Conservation (phyloP, 2,113 vertebrate genomes). For the Melanotaenia duboulayi region DNA sequence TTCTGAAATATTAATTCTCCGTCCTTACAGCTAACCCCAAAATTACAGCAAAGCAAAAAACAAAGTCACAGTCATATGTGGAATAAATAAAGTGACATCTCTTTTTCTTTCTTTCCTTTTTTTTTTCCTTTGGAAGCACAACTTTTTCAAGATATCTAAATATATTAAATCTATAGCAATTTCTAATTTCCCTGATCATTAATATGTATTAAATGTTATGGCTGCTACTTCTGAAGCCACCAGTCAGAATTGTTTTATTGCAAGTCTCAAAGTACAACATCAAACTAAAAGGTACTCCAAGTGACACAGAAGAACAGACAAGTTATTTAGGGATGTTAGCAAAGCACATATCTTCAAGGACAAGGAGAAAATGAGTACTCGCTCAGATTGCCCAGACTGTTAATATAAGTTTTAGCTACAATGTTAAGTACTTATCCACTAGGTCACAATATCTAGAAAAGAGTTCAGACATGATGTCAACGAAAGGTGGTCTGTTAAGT, state of each 20-base stretch:
- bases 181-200: slow-evolving; percentile 87
- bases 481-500: slow-evolving; percentile 19
- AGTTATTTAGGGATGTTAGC: slow-evolving; percentile 69
- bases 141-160: slow-evolving; percentile 78
- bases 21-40: slow-evolving; percentile 53
- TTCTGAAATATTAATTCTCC: slow-evolving; percentile 25
- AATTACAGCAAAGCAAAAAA: slow-evolving; percentile 69
- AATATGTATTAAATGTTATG: slow-evolving; percentile 78
- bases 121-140: slow-evolving; percentile 86
- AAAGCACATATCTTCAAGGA: slow-evolving; percentile 64
- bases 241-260: slow-evolving; percentile 85
- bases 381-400: slow-evolving; percentile 22
- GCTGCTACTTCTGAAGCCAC: slow-evolving; percentile 83
- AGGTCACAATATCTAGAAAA: slow-evolving; percentile 77
- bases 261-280: slow-evolving; percentile 69
- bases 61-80: slow-evolving; percentile 83
- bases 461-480: slow-evolving; percentile 46
- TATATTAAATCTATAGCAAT: slow-evolving; percentile 80
- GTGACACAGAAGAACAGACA: slow-evolving; percentile 46
- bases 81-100: slow-evolving; percentile 83
- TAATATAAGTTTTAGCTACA: slow-evolving; percentile 71
- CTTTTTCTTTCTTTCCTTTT: neutral
- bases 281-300: slow-evolving; percentile 65
- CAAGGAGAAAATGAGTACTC: neutral
- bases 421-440: slow-evolving; percentile 71